Evolutionary conservation across 2,888 invertebrate genomes (phyloP).

Genomic region (Lithophane ornitopus): DNA sequence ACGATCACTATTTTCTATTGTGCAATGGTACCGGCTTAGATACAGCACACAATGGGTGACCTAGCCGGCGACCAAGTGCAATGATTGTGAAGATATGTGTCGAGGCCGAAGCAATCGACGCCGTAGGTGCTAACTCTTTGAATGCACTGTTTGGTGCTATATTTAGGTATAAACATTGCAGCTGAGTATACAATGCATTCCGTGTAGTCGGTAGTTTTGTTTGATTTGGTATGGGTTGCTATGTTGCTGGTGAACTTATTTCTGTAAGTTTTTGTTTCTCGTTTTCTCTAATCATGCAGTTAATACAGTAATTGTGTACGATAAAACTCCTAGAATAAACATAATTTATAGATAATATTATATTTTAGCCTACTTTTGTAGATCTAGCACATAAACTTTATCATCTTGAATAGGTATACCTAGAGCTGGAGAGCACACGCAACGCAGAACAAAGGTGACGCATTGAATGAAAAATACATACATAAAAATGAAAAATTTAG

Average conservation of each 20-base stretch:
- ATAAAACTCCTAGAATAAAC: not conserved
- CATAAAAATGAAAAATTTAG: not conserved
- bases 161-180: conserved; percentile 21
- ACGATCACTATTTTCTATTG: conserved; percentile 10
- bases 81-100: conserved; percentile 40
- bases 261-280: not conserved
- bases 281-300: not conserved
- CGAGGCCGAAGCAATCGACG: conserved; percentile 34
- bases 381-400: not conserved
- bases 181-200: not conserved
- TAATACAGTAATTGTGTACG: not conserved
- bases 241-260: not conserved
- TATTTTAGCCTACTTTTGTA: not conserved
- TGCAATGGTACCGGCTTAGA: conserved; percentile 14
- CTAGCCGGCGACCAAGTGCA: conserved; percentile 52
- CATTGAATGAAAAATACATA: not conserved
- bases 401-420: not conserved
- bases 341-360: not conserved
- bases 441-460: too few relatives aligned
- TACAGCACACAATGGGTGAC: conserved; percentile 34
- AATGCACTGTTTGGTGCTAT: conserved; percentile 9
- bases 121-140: conserved; percentile 24
- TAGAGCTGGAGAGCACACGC: not conserved
- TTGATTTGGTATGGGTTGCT: not conserved
- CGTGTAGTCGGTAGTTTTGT: not conserved